These are phyloP conservation scores for Meganola albula DNA, from an alignment of 2,888 invertebrate genomes.

Conservation along the genomic window DNA sequence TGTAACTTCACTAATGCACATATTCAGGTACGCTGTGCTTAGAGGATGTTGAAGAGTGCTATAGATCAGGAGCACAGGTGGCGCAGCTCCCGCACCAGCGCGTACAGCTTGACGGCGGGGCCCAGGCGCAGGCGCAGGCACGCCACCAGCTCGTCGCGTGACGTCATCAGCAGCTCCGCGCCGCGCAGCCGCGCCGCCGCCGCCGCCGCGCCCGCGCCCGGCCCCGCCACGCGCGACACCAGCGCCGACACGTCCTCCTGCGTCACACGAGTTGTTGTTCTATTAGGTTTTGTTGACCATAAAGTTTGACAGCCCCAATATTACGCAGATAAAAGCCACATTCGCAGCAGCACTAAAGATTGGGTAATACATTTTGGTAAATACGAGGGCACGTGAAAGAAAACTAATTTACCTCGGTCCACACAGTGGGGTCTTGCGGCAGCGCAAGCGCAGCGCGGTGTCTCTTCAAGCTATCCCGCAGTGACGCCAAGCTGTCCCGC, in stretches of 20 bases:
- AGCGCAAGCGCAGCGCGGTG: slow-evolving; percentile 47
- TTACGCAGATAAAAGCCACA: too few species aligned
- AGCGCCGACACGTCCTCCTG: slow-evolving; percentile 56
- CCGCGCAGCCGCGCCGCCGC: slow-evolving; percentile 83
- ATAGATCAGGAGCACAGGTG: slow-evolving; percentile 41
- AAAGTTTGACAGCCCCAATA: too few species aligned
- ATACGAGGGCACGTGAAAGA: too few species aligned
- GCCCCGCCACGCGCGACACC: slow-evolving; percentile 47
- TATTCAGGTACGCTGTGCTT: too few species aligned
- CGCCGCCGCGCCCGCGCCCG: slow-evolving; percentile 46
- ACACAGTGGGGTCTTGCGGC: slow-evolving; percentile 46
- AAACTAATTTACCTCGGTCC: slow-evolving; percentile 54
- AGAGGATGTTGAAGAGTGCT: too few species aligned
- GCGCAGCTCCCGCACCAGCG: slow-evolving; percentile 51
- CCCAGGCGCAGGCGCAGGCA: slow-evolving; percentile 88
- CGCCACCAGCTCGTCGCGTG: slow-evolving; percentile 87
- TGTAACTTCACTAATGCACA: too few species aligned
- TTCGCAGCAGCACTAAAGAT: too few species aligned
- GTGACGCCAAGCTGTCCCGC: slow-evolving; percentile 33
- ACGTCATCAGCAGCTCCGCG: slow-evolving; percentile 87
- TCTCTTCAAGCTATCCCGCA: slow-evolving; percentile 26
- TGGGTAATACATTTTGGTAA: too few species aligned
- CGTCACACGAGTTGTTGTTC: slow-evolving; percentile 20
- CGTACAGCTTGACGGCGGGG: slow-evolving; percentile 84
- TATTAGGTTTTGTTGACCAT: not conserved